Evolutionary conservation across 2,797 vertebrate genomes (phyloP).

Genomic region (Sarcoramphus papa): DNA sequence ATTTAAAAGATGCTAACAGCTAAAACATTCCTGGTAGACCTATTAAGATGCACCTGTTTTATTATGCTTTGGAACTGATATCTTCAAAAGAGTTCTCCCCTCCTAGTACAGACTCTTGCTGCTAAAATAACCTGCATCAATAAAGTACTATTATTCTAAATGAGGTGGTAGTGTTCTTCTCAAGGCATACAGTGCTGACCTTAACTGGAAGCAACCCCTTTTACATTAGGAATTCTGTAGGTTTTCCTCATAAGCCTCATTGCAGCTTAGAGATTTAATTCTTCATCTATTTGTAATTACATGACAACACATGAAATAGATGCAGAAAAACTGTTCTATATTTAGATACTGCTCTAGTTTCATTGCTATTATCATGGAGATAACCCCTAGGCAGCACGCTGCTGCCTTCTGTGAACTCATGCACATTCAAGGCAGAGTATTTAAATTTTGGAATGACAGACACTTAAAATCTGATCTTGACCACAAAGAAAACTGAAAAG

Average conservation of each 20-base stretch:
- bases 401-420: slow-evolving; percentile 7
- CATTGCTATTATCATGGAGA: slow-evolving; percentile 19
- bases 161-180: not conserved
- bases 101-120: slow-evolving; percentile 20
- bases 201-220: not conserved
- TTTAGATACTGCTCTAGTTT: slow-evolving; percentile 51
- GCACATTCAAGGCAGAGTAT: not conserved
- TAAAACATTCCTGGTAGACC: slow-evolving; percentile 76
- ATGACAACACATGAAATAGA: slow-evolving; percentile 37
- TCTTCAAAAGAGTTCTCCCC: slow-evolving; percentile 48
- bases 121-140: slow-evolving; percentile 29
- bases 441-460: not conserved
- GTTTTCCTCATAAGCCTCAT: slow-evolving; percentile 1
- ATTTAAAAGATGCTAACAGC: slow-evolving; percentile 76
- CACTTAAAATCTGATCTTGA: not conserved
- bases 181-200: not conserved
- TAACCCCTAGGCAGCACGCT: slow-evolving; percentile 10
- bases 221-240: slow-evolving; percentile 1
- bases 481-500: not conserved
- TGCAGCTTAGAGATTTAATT: slow-evolving; percentile 22
- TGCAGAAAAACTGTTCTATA: slow-evolving; percentile 46
- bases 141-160: slow-evolving; percentile 23
- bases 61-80: slow-evolving; percentile 64
- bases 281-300: slow-evolving; percentile 52
- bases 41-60: slow-evolving; percentile 80